Conservation (phyloP, 2,797 vertebrate genomes). For the Apodemus agrarius region DNA sequence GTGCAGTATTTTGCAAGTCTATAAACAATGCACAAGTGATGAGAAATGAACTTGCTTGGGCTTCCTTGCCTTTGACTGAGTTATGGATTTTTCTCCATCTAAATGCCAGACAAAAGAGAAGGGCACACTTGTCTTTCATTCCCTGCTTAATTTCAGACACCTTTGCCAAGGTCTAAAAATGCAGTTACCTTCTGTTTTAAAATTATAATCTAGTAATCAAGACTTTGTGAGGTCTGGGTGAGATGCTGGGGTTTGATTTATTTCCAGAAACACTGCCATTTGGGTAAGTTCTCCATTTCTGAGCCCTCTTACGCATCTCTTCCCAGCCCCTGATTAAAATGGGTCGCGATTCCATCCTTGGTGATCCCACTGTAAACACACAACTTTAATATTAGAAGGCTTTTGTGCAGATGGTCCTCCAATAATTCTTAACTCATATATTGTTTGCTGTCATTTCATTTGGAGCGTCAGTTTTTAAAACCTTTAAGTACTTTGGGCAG, state of each 20-base stretch:
- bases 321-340: constrained; percentile 79
- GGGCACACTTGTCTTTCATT: constrained; percentile 51
- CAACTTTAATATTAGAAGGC: constrained; percentile 83
- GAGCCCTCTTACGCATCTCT: constrained; percentile 69
- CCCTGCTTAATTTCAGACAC: constrained; percentile 70
- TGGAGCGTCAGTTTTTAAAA: constrained; percentile 87
- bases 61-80: constrained; percentile 61
- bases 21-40: constrained; percentile 70
- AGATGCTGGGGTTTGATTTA: constrained; percentile 71
- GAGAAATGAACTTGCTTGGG: constrained; percentile 47
- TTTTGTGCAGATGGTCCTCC: constrained; percentile 57
- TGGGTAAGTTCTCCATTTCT: constrained; percentile 49
- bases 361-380: constrained; percentile 83
- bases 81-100: constrained; percentile 64
- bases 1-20: constrained; percentile 63
- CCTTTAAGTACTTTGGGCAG: constrained; percentile 80
- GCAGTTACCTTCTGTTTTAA: constrained; percentile 60
- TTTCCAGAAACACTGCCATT: constrained; percentile 62
- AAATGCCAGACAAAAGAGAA: constrained; percentile 55
- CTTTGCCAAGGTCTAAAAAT: constrained; percentile 42
- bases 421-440: constrained; percentile 81
- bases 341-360: constrained; percentile 73
- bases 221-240: not conserved
- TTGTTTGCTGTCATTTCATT: constrained; percentile 85
- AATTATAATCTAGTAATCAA: constrained; percentile 64